Percentiles rank a stretch among this genome's conserved stretches.
Conservation (phyloP, 1,140 invertebrate genomes). For the Goniozus legneri region DNA sequence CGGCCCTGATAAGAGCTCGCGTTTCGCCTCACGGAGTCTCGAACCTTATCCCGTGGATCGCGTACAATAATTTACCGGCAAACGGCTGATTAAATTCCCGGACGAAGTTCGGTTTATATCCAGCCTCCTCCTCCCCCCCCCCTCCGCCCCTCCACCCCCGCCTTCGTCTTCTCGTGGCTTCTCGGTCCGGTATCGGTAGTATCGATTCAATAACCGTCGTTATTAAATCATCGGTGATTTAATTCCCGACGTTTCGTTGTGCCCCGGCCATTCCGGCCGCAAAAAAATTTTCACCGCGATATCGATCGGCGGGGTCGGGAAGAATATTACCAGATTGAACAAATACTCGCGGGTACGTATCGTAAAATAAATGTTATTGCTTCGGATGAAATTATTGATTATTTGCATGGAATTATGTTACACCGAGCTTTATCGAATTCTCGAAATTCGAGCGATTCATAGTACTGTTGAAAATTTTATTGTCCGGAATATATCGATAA, state of each 20-base stretch:
- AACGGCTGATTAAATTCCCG: constrained; percentile 42
- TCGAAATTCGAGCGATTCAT: too few relatives aligned
- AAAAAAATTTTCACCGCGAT: neutral
- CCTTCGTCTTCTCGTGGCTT: neutral
- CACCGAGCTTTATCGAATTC: neutral
- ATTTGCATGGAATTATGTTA: neutral
- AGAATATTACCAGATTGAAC: too few relatives aligned
- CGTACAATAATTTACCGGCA: constrained; percentile 40
- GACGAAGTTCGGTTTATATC: constrained; percentile 36
- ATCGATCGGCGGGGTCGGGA: too few relatives aligned
- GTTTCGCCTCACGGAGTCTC: too few relatives aligned
- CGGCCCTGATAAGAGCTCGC: too few relatives aligned
- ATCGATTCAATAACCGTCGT: neutral
- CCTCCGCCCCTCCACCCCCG: neutral
- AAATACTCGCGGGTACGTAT: too few relatives aligned
- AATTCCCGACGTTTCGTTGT: neutral
- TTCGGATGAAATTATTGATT: too few relatives aligned
- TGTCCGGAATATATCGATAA: too few relatives aligned
- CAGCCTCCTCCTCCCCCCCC: too few relatives aligned
- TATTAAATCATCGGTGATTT: neutral
- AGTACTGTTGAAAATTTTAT: too few relatives aligned
- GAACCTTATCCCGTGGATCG: too few relatives aligned
- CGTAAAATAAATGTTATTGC: neutral
- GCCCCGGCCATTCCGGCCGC: neutral
- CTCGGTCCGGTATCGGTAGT: neutral